Evolutionary conservation across 2,888 invertebrate genomes (phyloP).

Genomic region (Callinectes sapidus): DNA sequence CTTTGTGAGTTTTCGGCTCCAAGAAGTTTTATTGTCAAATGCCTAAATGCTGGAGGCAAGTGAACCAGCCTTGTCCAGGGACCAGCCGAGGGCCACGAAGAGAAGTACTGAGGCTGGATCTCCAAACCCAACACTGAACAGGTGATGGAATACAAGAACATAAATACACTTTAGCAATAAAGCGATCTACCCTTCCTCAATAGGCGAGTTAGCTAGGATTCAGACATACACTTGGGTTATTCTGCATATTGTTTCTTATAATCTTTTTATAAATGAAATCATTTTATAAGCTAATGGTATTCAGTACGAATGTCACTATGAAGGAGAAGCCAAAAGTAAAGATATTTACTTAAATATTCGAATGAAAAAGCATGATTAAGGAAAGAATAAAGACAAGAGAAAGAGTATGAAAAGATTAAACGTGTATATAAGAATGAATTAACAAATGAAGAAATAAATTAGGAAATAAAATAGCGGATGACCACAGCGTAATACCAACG

Average conservation of each 20-base stretch:
- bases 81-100: background rate
- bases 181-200: background rate
- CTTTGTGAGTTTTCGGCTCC: slow-evolving; percentile 40
- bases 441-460: no score
- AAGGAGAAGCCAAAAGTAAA: background rate
- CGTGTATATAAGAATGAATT: no score
- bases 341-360: background rate
- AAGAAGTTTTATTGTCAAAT: slow-evolving; percentile 53
- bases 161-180: background rate
- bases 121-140: background rate
- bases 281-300: background rate
- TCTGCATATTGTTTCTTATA: background rate
- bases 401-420: no score
- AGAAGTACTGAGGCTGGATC: background rate
- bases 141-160: background rate
- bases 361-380: no score
- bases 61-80: slow-evolving; percentile 16
- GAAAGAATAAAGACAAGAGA: no score
- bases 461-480: no score
- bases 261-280: background rate
- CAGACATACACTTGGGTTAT: background rate
- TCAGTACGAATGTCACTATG: background rate
- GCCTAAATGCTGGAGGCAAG: slow-evolving; percentile 39
- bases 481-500: no score
- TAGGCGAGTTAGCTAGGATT: background rate